Evolutionary conservation across 2,888 invertebrate species (phyloP), one percentile per base, ranked within the genome.

Genomic region (Leptarthrus brevirostris): DNA sequence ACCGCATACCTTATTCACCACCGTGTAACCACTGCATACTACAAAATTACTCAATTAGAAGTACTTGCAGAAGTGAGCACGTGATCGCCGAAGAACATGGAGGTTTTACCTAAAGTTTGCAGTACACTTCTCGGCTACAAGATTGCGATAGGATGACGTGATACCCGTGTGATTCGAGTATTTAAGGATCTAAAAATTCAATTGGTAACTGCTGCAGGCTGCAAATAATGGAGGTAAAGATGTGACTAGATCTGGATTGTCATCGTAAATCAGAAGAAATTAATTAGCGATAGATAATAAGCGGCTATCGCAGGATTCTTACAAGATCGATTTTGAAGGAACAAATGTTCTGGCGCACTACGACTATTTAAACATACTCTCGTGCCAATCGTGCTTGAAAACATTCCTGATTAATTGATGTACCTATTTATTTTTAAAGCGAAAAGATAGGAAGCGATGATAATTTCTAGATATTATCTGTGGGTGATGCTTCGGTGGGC

Each of bases 31-130:
- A 12, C 58, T 58, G 58, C 34, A 58, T 36, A 58, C 36, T 58
- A 58, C 58, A 58, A 58, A 58, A 58, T 58, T 58, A 58, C 58
- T 58, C 58, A 58, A 58, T 58, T 58, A 58, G 58, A 58, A 20
- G 3, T 40, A 20, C 5, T 58, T 40, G 20, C 58, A 36, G 58
- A 5, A 36, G 10, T 34, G 8, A 3, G 8, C 8, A 12, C 36
- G 36, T 18, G 2, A 3, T 6, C 34, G 26, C 36, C n/a, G 8
- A 18, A 10, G 58, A 18, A 36, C 58, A 40, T 58, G n/a, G n/a
- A n/a, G n/a, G n/a, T n/a, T n/a, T n/a, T n/a, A n/a, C n/a, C n/a
- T n/a, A n/a, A n/a, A n/a, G n/a, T n/a, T n/a, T n/a, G n/a, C n/a
- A n/a, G n/a, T n/a, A n/a, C 58, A 26, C 18, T 36, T 18, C 36